These are phyloP conservation scores for Ammodytes marinus DNA, from an alignment of 2,113 vertebrate species.

Conservation along the genomic window DNA sequence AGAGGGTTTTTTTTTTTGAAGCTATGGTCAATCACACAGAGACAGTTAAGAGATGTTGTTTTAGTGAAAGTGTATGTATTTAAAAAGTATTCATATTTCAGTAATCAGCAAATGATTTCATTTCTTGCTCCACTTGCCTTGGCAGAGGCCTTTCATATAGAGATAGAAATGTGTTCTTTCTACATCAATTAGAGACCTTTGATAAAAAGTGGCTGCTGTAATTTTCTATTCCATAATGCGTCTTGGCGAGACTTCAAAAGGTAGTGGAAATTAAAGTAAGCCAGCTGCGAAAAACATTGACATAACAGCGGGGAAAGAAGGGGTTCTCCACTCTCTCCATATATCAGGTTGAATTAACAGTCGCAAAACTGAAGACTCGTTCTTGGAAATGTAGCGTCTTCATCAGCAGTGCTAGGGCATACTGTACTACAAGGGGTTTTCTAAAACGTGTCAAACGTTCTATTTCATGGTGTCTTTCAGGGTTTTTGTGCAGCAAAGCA, in stretches of 20 bases:
- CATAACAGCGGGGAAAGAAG: neutral
- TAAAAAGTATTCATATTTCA: conserved; percentile 69
- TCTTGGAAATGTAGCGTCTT: conserved; percentile 21
- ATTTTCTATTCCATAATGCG: conserved; percentile 28
- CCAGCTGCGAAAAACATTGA: neutral
- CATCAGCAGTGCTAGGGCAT: neutral
- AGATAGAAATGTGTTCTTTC: conserved; percentile 42
- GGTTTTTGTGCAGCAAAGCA: neutral
- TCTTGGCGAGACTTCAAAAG: conserved; percentile 38
- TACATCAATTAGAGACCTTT: conserved; percentile 41
- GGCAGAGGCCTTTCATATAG: conserved; percentile 35
- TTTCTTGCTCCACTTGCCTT: conserved; percentile 14
- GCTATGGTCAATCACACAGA: conserved; percentile 37
- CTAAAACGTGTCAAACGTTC: neutral
- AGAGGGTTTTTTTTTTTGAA: conserved; percentile 41
- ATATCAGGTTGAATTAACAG: conserved; percentile 18
- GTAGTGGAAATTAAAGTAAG: conserved; percentile 34
- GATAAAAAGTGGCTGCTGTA: conserved; percentile 13
- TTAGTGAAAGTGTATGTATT: conserved; percentile 50
- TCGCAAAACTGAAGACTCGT: conserved; percentile 33
- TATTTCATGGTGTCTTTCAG: conserved; percentile 5
- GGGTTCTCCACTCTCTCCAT: neutral
- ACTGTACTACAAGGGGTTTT: neutral
- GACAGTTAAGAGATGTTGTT: conserved; percentile 33
- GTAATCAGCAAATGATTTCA: conserved; percentile 51